Conservation (phyloP, 2,797 vertebrate genomes). For the Sciurus carolinensis region DNA sequence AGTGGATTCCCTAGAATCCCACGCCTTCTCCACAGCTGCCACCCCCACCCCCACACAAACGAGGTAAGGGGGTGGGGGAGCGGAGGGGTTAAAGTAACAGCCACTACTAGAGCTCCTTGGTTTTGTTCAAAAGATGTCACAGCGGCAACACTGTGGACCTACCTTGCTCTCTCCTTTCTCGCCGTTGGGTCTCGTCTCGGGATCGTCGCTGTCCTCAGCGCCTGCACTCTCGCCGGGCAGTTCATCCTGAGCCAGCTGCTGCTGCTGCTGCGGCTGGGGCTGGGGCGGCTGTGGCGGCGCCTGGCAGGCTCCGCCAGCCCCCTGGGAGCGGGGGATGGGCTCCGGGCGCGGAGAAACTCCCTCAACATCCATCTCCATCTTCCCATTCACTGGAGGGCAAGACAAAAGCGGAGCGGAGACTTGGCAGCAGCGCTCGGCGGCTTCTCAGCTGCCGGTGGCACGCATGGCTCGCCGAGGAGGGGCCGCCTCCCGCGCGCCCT, state of each 20-base stretch:
- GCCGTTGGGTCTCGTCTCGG: slow-evolving; percentile 87
- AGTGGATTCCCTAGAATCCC: background rate
- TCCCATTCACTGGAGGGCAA: slow-evolving; percentile 90
- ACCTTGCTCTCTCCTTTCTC: slow-evolving; percentile 92
- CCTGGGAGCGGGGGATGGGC: slow-evolving; percentile 91
- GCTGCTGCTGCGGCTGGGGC: slow-evolving; percentile 78
- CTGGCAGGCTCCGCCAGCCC: slow-evolving; percentile 91
- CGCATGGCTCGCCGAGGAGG: slow-evolving; percentile 86
- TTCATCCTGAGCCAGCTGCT: slow-evolving; percentile 89
- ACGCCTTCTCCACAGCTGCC: slow-evolving; percentile 48
- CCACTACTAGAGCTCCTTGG: background rate
- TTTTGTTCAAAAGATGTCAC: slow-evolving; percentile 76
- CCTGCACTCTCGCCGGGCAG: slow-evolving; percentile 87
- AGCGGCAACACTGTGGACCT: slow-evolving; percentile 84
- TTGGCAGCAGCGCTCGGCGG: slow-evolving; percentile 81
- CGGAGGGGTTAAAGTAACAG: slow-evolving; percentile 75
- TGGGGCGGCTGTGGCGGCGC: slow-evolving; percentile 87
- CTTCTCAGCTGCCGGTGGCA: slow-evolving; percentile 86
- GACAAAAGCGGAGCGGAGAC: slow-evolving; percentile 86
- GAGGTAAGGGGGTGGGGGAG: slow-evolving; percentile 54
- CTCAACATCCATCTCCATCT: slow-evolving; percentile 94
- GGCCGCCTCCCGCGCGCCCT: slow-evolving; percentile 82
- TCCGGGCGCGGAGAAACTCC: slow-evolving; percentile 92
- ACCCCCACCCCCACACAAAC: slow-evolving; percentile 64
- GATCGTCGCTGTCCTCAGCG: slow-evolving; percentile 88